phyloP scores from a whole-genome alignment of 2,113 vertebrate species.

The Lipotes vexillifer region DNA sequence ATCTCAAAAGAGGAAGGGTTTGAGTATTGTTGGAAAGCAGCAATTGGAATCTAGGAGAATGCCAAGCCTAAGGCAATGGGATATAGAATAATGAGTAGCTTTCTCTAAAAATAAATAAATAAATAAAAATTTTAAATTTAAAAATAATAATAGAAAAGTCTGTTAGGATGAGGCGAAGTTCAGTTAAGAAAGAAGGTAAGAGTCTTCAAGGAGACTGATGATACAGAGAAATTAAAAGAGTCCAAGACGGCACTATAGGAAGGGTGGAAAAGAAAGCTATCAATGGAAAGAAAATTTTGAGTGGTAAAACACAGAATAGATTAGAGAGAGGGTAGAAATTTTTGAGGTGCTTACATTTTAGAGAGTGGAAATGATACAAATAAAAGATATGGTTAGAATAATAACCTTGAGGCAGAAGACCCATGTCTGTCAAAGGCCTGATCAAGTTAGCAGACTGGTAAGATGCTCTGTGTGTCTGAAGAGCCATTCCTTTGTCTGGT shows the following conservation, averaged over 20 bases:
- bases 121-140: not conserved
- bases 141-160: not conserved
- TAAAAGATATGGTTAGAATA: not conserved
- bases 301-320: not conserved
- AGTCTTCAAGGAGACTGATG: not conserved
- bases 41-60: not conserved
- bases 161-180: not conserved
- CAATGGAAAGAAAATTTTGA: not conserved
- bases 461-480: not conserved
- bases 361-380: not conserved
- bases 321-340: not conserved
- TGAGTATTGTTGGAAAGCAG: not conserved
- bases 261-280: not conserved
- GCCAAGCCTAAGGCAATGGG: not conserved
- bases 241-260: not conserved
- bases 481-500: not conserved
- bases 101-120: not conserved
- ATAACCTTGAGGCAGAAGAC: not conserved
- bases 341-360: not conserved
- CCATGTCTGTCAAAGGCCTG: not conserved
- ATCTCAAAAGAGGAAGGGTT: not conserved
- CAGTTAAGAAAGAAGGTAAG: not conserved
- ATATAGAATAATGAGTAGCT: not conserved
- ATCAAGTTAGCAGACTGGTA: not conserved
- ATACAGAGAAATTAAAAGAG: not conserved